These are phyloP conservation scores for Euleptes europaea DNA, from an alignment of 2,113 vertebrate genomes.

Conservation along the genomic window DNA sequence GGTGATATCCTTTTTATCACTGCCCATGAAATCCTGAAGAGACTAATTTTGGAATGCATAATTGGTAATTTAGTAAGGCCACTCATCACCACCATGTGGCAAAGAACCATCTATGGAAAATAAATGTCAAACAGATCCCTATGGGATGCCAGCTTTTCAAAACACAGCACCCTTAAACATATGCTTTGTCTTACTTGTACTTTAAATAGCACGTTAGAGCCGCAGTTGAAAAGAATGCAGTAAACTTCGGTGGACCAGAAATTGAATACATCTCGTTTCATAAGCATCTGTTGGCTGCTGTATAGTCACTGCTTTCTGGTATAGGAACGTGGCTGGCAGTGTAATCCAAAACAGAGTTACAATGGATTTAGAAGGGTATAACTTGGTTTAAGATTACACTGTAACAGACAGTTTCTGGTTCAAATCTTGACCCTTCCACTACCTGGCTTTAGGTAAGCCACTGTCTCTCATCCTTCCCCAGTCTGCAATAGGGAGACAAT, in stretches of 20 bases:
- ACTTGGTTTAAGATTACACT: too few relatives aligned
- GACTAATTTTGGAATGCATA: slow-evolving; percentile 48
- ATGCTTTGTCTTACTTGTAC: slow-evolving; percentile 49
- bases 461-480: too few relatives aligned
- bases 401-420: too few relatives aligned
- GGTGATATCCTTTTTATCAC: neutral
- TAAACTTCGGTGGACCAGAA: slow-evolving; percentile 40
- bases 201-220: slow-evolving; percentile 53
- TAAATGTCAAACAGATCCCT: slow-evolving; percentile 48
- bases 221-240: slow-evolving; percentile 18
- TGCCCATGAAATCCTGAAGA: neutral
- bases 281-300: slow-evolving; percentile 39
- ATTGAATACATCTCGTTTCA: slow-evolving; percentile 48
- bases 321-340: too few relatives aligned
- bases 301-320: slow-evolving; percentile 11
- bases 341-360: too few relatives aligned
- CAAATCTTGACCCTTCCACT: too few relatives aligned
- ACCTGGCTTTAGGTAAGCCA: too few relatives aligned
- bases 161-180: slow-evolving; percentile 48
- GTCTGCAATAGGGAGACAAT: too few relatives aligned
- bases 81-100: slow-evolving; percentile 10
- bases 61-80: slow-evolving; percentile 45
- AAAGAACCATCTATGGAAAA: slow-evolving; percentile 30
- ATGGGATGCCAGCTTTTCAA: slow-evolving; percentile 36
- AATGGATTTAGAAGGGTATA: too few relatives aligned